phyloP scores from a whole-genome alignment of 1,140 invertebrate genomes.

The Drosophila funebris region DNA sequence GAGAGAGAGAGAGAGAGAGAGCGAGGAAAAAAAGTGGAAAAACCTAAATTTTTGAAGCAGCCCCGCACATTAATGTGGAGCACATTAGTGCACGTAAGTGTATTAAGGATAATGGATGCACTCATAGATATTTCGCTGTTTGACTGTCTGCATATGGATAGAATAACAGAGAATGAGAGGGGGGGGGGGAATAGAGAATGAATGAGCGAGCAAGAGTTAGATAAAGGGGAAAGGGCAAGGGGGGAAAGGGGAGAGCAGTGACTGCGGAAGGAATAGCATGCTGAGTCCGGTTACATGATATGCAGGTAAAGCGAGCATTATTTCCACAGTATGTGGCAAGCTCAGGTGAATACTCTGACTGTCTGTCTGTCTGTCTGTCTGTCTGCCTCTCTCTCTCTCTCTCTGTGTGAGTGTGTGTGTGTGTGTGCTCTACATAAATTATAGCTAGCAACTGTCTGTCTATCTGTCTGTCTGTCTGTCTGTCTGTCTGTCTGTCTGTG shows the following conservation, averaged over 20 bases:
- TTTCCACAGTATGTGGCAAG: neutral
- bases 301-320: constrained; percentile 7
- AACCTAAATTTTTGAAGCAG: constrained; percentile 67
- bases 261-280: constrained; percentile 31
- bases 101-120: constrained; percentile 82
- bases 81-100: constrained; percentile 81
- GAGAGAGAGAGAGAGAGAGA: neutral
- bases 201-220: neutral
- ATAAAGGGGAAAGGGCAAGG: neutral
- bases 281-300: constrained; percentile 42
- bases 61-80: constrained; percentile 74
- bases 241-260: too few relatives aligned
- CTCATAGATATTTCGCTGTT: constrained; percentile 73
- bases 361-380: neutral
- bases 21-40: neutral
- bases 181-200: neutral
- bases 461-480: neutral
- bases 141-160: constrained; percentile 43
- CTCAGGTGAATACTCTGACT: neutral
- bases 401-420: neutral
- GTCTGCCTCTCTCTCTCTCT: neutral
- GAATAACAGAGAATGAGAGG: neutral
- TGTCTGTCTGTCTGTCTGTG: neutral
- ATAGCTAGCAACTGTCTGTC: neutral
- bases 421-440: constrained; percentile 23